Conservation (phyloP, 1,140 invertebrate species). For the Eupristina koningsbergeri region DNA sequence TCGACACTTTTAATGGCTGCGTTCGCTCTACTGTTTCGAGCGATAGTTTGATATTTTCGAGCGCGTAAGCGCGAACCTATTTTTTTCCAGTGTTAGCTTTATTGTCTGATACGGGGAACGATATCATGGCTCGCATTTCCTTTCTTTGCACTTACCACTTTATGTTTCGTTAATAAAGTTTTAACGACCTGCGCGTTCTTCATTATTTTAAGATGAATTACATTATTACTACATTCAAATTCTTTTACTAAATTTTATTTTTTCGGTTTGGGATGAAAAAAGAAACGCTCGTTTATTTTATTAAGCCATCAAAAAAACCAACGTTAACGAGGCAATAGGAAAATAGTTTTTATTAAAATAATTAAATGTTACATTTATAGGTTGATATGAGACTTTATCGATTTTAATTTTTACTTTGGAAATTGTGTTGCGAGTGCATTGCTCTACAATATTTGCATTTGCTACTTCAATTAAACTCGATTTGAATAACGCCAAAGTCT, state of each 20-base stretch:
- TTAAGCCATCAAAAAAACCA: neutral
- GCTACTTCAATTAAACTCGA: neutral
- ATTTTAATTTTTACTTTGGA: neutral
- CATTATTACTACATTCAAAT: neutral
- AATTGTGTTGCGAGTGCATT: neutral
- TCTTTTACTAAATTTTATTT: neutral
- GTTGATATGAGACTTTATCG: neutral
- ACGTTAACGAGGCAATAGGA: neutral
- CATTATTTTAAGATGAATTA: constrained; percentile 12
- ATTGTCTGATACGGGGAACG: constrained; percentile 11
- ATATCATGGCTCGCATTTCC: neutral
- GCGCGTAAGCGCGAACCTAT: neutral
- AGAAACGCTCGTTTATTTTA: neutral
- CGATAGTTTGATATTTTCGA: neutral
- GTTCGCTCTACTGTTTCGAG: neutral
- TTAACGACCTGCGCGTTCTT: constrained; percentile 23
- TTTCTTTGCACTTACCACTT: neutral
- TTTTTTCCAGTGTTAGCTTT: constrained; percentile 3
- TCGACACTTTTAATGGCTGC: neutral
- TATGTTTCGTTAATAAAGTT: constrained; percentile 31
- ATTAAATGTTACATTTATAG: neutral
- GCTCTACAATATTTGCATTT: neutral
- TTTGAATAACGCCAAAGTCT: too few species aligned
- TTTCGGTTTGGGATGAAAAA: neutral
- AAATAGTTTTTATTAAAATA: neutral